A percentile compares a stretch with the other conserved stretches of the same genome.
Evolutionary conservation across 2,888 invertebrate species (phyloP).

Genomic region (Lasioglossum marginatum): DNA sequence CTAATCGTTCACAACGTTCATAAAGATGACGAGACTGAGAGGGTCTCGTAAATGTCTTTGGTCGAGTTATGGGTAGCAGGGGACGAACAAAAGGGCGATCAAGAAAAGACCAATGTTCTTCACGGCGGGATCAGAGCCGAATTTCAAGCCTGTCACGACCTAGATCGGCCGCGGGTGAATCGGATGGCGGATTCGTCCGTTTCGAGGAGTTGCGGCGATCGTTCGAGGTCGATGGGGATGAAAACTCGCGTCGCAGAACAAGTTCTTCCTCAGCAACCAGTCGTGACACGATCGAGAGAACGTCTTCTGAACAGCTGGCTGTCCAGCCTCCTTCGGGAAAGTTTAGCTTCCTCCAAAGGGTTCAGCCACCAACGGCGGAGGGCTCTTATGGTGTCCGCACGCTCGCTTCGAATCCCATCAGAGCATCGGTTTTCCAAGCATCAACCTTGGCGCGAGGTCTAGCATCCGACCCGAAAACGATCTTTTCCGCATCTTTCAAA

Average conservation of each 20-base stretch:
- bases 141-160: neutral
- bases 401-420: neutral
- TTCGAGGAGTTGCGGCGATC: neutral
- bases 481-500: conserved; percentile 10
- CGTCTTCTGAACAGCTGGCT: conserved; percentile 2
- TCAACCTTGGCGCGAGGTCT: neutral
- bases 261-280: conserved; percentile 12
- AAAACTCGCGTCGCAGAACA: conserved; percentile 10
- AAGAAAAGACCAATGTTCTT: neutral
- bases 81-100: neutral
- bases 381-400: neutral
- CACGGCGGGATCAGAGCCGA: neutral
- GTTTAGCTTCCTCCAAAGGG: neutral
- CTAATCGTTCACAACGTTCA: neutral
- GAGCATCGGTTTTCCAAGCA: neutral
- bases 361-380: neutral
- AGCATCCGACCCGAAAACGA: neutral
- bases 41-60: neutral
- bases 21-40: neutral
- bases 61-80: neutral
- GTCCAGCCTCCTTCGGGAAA: neutral
- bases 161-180: neutral
- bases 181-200: neutral
- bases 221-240: neutral
- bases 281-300: neutral